Conservation (phyloP, 2,888 invertebrate species). For the Scaptomyza polygonia region DNA sequence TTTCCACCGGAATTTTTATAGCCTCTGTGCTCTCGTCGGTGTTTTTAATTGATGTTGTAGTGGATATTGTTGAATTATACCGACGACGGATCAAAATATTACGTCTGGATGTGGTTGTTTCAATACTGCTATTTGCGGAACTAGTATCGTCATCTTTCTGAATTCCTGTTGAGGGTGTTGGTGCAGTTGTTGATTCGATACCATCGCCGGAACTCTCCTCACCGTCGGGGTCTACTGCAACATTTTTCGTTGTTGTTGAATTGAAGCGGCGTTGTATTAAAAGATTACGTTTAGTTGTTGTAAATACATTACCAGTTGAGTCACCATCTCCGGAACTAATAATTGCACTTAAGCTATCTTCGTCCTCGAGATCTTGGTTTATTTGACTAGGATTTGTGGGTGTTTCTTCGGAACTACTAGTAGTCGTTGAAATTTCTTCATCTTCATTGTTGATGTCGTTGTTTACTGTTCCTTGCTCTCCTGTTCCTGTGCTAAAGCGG, state of each 20-base stretch:
- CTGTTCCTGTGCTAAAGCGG: background rate
- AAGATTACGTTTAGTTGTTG: slow-evolving; percentile 5
- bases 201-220: background rate
- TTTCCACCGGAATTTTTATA: background rate
- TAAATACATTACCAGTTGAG: background rate
- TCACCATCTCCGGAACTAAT: background rate
- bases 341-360: background rate
- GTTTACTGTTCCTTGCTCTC: background rate
- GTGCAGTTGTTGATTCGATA: background rate
- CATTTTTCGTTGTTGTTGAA: background rate
- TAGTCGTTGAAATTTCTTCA: background rate
- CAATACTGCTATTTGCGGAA: background rate
- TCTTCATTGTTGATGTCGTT: background rate
- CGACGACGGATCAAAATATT: slow-evolving; percentile 6
- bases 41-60: background rate
- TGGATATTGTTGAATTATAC: background rate
- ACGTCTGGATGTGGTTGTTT: slow-evolving; percentile 2
- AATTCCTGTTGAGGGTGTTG: background rate
- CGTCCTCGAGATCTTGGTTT: background rate
- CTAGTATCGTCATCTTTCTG: background rate
- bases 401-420: background rate
- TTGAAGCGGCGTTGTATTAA: slow-evolving; percentile 1
- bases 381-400: background rate
- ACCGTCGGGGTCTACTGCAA: background rate
- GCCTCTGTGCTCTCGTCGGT: background rate